Percentiles rank a stretch among this genome's conserved stretches.
Conservation (phyloP, 2,113 vertebrate genomes). For the Sturnus vulgaris region DNA sequence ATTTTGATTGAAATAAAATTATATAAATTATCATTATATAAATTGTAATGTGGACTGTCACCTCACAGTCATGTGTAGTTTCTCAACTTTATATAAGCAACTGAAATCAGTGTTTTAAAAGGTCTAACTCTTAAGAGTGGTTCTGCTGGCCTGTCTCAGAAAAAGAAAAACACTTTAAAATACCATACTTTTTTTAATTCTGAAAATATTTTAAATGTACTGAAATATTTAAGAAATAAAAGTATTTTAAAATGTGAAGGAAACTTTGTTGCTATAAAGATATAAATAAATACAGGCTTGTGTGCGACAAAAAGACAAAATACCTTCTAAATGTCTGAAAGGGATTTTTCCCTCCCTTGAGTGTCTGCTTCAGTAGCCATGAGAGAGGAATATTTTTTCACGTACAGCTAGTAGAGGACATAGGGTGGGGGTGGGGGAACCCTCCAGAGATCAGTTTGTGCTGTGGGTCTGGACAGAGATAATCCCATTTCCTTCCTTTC, state of each 20-base stretch:
- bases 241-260: neutral
- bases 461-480: neutral
- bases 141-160: neutral
- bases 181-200: neutral
- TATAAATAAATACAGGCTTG: neutral
- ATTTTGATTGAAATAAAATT: neutral
- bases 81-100: neutral
- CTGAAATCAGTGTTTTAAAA: neutral
- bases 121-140: neutral
- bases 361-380: constrained; percentile 20
- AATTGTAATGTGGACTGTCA: neutral
- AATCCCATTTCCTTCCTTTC: constrained; percentile 40
- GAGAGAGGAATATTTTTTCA: constrained; percentile 29
- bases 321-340: neutral
- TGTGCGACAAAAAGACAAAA: neutral
- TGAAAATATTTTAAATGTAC: neutral
- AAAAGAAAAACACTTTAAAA: neutral
- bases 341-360: constrained; percentile 4
- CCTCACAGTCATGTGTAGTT: neutral
- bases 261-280: neutral
- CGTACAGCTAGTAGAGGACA: neutral
- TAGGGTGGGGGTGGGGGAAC: neutral
- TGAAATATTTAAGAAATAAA: neutral
- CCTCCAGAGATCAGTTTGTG: neutral
- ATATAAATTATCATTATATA: neutral